These are phyloP conservation scores for Balanococcus diminutus DNA, from an alignment of 2,888 invertebrate genomes.

Conservation along the genomic window DNA sequence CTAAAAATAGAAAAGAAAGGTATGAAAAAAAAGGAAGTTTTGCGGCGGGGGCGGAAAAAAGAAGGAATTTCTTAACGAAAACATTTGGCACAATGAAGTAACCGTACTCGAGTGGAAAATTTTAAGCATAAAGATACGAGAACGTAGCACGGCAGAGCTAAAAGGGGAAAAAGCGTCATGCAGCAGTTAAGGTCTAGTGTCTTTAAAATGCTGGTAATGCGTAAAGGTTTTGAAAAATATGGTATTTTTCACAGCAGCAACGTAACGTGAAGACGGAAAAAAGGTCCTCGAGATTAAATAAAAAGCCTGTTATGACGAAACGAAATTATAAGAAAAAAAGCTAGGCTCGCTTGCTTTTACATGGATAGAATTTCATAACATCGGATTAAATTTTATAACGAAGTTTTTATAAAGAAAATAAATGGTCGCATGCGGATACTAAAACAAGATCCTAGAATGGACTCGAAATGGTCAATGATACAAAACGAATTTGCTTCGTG, in stretches of 20 bases:
- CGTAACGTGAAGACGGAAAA: slow-evolving; percentile 34
- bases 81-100: slow-evolving; percentile 36
- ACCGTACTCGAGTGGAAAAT: slow-evolving; percentile 40
- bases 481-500: neutral
- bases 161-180: neutral
- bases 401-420: slow-evolving; percentile 21
- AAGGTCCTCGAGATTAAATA: slow-evolving; percentile 27
- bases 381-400: slow-evolving; percentile 14
- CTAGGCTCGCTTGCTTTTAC: slow-evolving; percentile 23
- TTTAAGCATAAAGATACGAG: slow-evolving; percentile 11
- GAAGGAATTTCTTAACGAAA: slow-evolving; percentile 2
- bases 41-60: neutral
- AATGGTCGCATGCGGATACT: neutral
- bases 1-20: neutral
- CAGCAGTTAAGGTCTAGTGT: slow-evolving; percentile 22
- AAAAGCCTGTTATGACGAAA: slow-evolving; percentile 30
- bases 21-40: neutral
- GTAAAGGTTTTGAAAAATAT: slow-evolving; percentile 23
- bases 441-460: neutral
- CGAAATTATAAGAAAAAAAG: slow-evolving; percentile 16
- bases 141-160: neutral
- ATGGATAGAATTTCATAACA: slow-evolving; percentile 8
- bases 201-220: slow-evolving; percentile 28
- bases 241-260: slow-evolving; percentile 33
- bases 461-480: too few species aligned